Evolutionary conservation across 2,113 vertebrate genomes (phyloP).

Genomic region (Lathamus discolor): DNA sequence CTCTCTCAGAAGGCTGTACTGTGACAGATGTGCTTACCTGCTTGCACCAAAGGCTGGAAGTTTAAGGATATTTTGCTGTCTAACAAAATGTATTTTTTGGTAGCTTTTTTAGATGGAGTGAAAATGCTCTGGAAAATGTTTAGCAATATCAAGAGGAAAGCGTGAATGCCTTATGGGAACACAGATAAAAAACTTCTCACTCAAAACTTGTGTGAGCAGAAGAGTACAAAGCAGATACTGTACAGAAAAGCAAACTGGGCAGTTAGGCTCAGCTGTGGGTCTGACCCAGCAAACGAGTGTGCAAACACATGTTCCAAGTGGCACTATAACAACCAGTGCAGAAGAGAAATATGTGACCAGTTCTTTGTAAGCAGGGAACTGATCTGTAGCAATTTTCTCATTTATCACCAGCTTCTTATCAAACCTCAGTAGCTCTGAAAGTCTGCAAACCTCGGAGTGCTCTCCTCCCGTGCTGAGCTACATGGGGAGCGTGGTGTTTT

Average conservation of each 20-base stretch:
- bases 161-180: neutral
- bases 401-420: neutral
- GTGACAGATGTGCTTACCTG: neutral
- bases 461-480: neutral
- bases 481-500: neutral
- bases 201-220: neutral
- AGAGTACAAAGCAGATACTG: neutral
- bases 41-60: neutral
- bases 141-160: neutral
- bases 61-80: neutral
- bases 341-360: neutral
- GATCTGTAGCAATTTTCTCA: neutral
- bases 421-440: neutral
- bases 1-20: neutral
- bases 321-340: rapidly evolving
- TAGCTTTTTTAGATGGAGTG: neutral
- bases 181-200: neutral
- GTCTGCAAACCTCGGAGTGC: neutral
- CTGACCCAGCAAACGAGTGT: neutral
- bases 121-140: neutral
- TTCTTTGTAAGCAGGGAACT: neutral
- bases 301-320: neutral
- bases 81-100: neutral
- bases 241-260: neutral
- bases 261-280: neutral